Evolutionary conservation across 2,113 vertebrate species (phyloP), one percentile per base, ranked within the genome.

Genomic region (Merops nubicus): DNA sequence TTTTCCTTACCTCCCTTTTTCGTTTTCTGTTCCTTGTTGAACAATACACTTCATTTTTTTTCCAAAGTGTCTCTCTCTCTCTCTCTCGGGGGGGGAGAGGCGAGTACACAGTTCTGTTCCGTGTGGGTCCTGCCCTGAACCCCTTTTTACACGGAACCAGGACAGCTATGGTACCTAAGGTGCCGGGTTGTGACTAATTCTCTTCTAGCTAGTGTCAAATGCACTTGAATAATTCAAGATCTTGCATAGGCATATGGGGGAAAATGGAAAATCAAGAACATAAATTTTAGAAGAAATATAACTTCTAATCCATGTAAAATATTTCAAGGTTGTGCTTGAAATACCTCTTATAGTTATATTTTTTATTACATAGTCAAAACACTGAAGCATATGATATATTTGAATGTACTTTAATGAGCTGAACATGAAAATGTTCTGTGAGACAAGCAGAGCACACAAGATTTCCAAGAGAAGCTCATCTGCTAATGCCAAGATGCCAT

Each of bases 201-300:
- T 89, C 51, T 81, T 81, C 12, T 29, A 89, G 28, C 11, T 42
- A 16, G 2, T 40, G 2, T 56, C 42, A 89, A 69, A 84, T 17
- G 43, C 17, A 87, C 31, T 53, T 54, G 12, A 70, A 73, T 3
- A 62, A 29, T 91, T 87, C 54, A 63, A 74, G 15, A 4, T 14
- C 5, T 64, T 77, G 8, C 1, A 6, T 13, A 31, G 26, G 22
- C 18, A 57, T 69, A 25, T 2, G 1, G 8, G 4, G 4, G 16
- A 60, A 65, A 84, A 77, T 60, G 4, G 14, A 69, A 86, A 56
- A 72, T 60, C 15, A 38, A 64, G 8, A 53, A 38, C 43, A 62
- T 8, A 80, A 40, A 29, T 31, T 7, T 20, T 7, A 17, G 15
- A 26, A 38, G 67, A 33, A 9, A 81, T 28, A 5, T 28, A 65